phyloP scores from a whole-genome alignment of 1,140 invertebrate species.

The Elymnias hypermnestra region DNA sequence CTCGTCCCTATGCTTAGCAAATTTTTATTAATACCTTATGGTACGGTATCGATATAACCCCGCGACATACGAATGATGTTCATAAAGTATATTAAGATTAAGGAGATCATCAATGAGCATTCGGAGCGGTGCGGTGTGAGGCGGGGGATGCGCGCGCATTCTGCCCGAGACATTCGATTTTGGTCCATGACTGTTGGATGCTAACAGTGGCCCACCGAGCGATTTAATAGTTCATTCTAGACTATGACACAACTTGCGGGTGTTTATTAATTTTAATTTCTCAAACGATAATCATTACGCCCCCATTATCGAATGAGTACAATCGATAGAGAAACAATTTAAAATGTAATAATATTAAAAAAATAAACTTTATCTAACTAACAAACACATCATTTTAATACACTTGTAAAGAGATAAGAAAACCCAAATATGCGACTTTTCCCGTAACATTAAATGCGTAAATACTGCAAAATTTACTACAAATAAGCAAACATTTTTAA shows the following conservation, averaged over 20 bases:
- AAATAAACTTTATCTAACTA: no score
- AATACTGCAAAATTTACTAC: no score
- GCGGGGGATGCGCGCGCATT: constrained; percentile 61
- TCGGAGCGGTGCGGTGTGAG: constrained; percentile 50
- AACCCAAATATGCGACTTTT: no score
- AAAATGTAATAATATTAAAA: no score
- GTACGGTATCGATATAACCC: neutral
- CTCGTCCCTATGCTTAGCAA: neutral
- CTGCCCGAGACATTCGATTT: constrained; percentile 74
- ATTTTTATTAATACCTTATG: neutral
- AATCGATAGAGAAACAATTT: no score
- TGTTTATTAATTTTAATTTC: constrained; percentile 38
- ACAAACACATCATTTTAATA: no score
- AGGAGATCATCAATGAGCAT: constrained; percentile 72
- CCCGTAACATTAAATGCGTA: no score
- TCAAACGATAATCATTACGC: neutral
- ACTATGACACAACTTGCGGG: constrained; percentile 40
- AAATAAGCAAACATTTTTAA: no score
- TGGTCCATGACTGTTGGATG: constrained; percentile 76
- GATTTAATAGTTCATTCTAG: constrained; percentile 71
- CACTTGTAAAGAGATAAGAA: no score
- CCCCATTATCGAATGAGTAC: neutral
- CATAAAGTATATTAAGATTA: constrained; percentile 49
- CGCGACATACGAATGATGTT: constrained; percentile 21
- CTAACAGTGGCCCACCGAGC: constrained; percentile 62